Evolutionary conservation across 2,113 vertebrate genomes (phyloP).

Genomic region (Leptobrachium ailaonicum): DNA sequence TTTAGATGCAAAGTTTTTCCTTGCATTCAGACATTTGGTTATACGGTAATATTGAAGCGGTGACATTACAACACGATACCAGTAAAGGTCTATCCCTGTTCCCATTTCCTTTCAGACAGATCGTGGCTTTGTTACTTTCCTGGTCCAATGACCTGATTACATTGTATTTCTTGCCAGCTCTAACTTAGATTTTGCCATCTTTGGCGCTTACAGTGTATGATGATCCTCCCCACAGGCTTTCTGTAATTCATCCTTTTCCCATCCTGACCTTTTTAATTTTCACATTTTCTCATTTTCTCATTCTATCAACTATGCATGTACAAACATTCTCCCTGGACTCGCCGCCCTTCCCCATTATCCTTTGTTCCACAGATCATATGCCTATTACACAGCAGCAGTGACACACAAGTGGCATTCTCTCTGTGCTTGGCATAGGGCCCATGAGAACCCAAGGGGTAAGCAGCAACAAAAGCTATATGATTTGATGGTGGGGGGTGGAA

Average conservation of each 20-base stretch:
- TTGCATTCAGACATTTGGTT: too few relatives aligned
- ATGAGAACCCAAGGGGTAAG: background rate
- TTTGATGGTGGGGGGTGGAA: background rate
- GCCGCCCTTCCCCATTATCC: background rate
- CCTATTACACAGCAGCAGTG: background rate
- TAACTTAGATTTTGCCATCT: too few relatives aligned
- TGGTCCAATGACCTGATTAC: too few relatives aligned
- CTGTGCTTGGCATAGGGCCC: constrained; percentile 19
- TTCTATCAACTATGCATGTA: background rate
- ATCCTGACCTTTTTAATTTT: background rate
- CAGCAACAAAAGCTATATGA: background rate
- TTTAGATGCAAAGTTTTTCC: too few relatives aligned
- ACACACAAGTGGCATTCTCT: constrained; percentile 24
- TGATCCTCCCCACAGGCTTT: too few relatives aligned
- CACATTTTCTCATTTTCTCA: background rate
- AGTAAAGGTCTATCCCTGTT: too few relatives aligned
- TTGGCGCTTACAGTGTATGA: too few relatives aligned
- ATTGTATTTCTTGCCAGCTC: too few relatives aligned
- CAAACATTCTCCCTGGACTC: background rate
- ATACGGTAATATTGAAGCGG: too few relatives aligned
- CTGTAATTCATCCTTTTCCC: background rate
- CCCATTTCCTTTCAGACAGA: too few relatives aligned
- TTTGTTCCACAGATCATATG: constrained; percentile 11
- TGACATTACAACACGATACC: too few relatives aligned
- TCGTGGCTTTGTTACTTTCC: too few relatives aligned